Percentiles rank a stretch among this genome's conserved stretches.
Conservation (phyloP, 1,140 invertebrate species). For the Hylaeus anthracinus region DNA sequence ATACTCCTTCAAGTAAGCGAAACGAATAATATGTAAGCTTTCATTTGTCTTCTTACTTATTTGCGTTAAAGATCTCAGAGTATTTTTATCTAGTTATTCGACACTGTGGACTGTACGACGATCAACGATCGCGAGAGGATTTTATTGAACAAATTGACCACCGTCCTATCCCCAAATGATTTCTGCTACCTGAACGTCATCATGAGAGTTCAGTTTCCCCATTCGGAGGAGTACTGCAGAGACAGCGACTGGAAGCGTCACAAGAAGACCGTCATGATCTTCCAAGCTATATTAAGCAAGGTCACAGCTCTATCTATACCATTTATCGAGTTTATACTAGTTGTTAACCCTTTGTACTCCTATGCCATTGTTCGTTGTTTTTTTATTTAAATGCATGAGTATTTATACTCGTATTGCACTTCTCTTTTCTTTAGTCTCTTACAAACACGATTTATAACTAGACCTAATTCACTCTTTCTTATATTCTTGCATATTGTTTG, state of each 20-base stretch:
- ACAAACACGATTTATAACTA: too few species aligned
- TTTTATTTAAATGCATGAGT: too few species aligned
- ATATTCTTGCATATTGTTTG: too few species aligned
- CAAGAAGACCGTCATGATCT: conserved; percentile 67
- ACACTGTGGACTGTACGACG: conserved; percentile 50
- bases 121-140: conserved; percentile 72
- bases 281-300: conserved; percentile 54
- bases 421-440: too few species aligned
- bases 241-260: conserved; percentile 69
- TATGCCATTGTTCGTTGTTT: too few species aligned
- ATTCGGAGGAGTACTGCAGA: conserved; percentile 69
- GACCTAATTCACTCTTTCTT: too few species aligned
- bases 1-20: conserved; percentile 61
- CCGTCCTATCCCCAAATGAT: conserved; percentile 63
- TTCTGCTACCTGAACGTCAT: conserved; percentile 79
- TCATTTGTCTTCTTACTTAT: too few species aligned
- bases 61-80: neutral
- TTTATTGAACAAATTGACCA: conserved; percentile 66
- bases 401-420: too few species aligned
- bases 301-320: conserved; percentile 8
- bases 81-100: conserved; percentile 12
- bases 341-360: too few species aligned
- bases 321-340: too few species aligned
- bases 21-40: neutral
- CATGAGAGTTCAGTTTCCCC: conserved; percentile 78